Evolutionary conservation across 2,797 vertebrate species (phyloP).

Genomic region (Phataginus tetradactyla): DNA sequence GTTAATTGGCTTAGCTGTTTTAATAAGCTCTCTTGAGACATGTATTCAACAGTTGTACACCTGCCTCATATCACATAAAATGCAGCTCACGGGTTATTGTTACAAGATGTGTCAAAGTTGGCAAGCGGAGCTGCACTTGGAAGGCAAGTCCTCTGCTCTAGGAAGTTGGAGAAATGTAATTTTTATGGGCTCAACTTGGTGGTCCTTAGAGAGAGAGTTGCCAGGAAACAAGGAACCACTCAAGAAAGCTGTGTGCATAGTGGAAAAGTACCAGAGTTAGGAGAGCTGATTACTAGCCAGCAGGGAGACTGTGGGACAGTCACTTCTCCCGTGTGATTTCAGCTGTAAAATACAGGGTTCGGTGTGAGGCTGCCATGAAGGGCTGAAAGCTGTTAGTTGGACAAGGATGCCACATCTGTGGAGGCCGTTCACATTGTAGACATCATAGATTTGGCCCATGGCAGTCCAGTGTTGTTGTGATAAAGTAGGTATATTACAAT

Average conservation of each 20-base stretch:
- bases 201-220: conserved; percentile 60
- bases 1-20: conserved; percentile 85
- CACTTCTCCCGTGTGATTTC: neutral
- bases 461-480: neutral
- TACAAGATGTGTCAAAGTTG: conserved; percentile 73
- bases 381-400: neutral
- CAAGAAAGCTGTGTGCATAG: neutral
- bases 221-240: neutral
- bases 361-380: neutral
- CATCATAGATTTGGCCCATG: neutral
- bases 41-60: conserved; percentile 67
- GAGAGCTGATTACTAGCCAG: neutral
- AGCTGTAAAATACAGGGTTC: neutral
- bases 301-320: neutral
- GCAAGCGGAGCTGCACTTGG: conserved; percentile 70
- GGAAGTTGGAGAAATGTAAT: conserved; percentile 55
- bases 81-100: conserved; percentile 71
- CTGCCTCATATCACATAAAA: conserved; percentile 82
- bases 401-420: rapidly evolving
- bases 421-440: rapidly evolving
- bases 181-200: conserved; percentile 43
- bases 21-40: conserved; percentile 85
- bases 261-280: neutral
- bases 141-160: conserved; percentile 55
- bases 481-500: neutral